Evolutionary conservation across 2,113 vertebrate genomes (phyloP).

Genomic region (Callipepla squamata): DNA sequence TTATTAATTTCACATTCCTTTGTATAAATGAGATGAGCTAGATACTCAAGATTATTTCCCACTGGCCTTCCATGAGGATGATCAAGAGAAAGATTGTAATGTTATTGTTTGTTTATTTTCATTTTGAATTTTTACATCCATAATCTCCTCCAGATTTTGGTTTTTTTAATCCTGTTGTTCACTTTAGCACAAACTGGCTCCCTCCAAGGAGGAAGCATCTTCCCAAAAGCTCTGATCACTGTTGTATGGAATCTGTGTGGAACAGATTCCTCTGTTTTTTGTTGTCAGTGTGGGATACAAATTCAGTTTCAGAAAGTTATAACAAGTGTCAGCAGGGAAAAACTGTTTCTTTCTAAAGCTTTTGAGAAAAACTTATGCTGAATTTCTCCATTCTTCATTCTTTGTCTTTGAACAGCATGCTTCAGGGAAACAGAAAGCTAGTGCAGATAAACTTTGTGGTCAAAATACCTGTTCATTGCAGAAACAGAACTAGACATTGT

Average conservation of each 20-base stretch:
- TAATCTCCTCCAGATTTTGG: background rate
- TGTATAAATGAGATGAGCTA: background rate
- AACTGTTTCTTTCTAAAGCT: background rate
- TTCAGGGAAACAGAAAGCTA: background rate
- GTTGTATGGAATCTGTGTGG: background rate
- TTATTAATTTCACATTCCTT: background rate
- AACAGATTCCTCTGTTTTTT: background rate
- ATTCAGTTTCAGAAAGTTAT: background rate
- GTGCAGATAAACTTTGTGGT: background rate
- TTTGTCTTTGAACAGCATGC: background rate
- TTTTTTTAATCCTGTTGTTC: background rate
- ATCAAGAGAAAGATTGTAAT: background rate
- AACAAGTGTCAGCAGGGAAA: background rate
- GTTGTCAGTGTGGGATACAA: background rate
- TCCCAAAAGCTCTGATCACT: background rate
- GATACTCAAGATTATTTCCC: background rate
- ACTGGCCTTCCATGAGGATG: background rate
- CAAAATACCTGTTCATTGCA: background rate
- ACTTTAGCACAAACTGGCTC: background rate
- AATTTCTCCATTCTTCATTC: background rate
- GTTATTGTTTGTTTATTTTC: background rate
- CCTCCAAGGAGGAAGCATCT: background rate
- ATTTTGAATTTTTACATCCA: background rate
- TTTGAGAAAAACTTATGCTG: background rate
- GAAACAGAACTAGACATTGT: background rate